Percentiles rank a stretch among this genome's conserved stretches.
These are phyloP conservation scores for Eptatretus atami DNA, from an alignment of 2,797 vertebrate species.

Conservation along the genomic window DNA sequence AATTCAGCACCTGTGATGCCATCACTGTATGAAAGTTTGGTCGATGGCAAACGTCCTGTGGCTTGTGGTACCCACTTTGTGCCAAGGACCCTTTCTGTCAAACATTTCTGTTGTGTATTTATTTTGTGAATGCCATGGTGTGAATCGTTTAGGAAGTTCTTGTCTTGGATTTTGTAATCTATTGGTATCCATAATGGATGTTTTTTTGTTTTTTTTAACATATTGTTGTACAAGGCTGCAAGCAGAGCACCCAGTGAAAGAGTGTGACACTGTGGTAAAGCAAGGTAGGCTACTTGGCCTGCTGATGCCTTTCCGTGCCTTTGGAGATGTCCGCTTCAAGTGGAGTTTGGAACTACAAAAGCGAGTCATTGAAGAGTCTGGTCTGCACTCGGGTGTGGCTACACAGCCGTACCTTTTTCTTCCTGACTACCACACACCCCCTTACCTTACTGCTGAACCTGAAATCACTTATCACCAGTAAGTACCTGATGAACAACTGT, in stretches of 20 bases:
- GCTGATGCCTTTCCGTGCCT: conserved; percentile 18
- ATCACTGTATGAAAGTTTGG: no score
- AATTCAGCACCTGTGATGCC: no score
- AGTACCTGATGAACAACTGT: not conserved
- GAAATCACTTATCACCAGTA: conserved; percentile 29
- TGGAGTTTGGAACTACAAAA: conserved; percentile 16
- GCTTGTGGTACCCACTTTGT: no score
- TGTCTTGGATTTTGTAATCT: no score
- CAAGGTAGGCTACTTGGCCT: conserved; percentile 17
- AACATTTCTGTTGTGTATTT: no score
- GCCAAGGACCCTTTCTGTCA: no score
- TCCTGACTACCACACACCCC: conserved; percentile 16
- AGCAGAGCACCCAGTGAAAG: conserved; percentile 13
- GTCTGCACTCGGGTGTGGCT: conserved; percentile 13
- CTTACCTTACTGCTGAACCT: conserved; percentile 16
- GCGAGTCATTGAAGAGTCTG: conserved; percentile 12
- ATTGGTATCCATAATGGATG: no score
- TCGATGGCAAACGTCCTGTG: no score
- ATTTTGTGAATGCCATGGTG: no score
- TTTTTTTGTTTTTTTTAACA: no score
- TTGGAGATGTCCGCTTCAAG: conserved; percentile 18
- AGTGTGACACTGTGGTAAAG: conserved; percentile 14
- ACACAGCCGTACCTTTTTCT: conserved; percentile 11
- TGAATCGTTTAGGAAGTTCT: no score
- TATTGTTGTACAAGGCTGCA: conserved; percentile 10